Percentiles rank a stretch among this genome's conserved stretches.
phyloP scores from a whole-genome alignment of 1,140 invertebrate genomes.

The Lasioglossum albipes region DNA sequence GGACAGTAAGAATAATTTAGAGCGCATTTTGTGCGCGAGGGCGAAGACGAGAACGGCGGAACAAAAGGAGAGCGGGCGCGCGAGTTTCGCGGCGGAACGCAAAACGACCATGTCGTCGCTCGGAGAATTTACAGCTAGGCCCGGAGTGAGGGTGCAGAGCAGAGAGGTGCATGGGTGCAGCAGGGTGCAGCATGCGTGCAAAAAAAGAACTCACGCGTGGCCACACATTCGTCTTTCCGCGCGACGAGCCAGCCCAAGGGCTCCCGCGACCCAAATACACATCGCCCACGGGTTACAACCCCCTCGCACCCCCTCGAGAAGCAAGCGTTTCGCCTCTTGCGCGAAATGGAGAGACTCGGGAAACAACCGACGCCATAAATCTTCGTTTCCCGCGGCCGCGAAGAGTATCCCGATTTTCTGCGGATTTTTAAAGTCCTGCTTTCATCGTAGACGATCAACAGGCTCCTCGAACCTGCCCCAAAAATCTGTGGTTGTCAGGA shows the following conservation, averaged over 20 bases:
- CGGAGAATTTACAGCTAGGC: conserved; percentile 53
- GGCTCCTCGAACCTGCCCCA: too few relatives aligned
- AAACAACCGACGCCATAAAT: conserved; percentile 49
- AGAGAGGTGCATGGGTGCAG: background rate
- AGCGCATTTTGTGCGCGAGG: background rate
- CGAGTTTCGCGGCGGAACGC: conserved; percentile 15
- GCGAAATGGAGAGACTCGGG: conserved; percentile 27
- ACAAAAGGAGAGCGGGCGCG: conserved; percentile 22
- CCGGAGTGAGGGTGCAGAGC: background rate
- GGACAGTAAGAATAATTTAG: conserved; percentile 31
- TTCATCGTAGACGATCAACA: too few relatives aligned
- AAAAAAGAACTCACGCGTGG: conserved; percentile 30
- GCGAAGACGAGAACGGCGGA: conserved; percentile 5
- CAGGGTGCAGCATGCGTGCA: conserved; percentile 9
- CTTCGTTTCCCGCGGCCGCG: conserved; percentile 47
- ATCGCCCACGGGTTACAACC: background rate
- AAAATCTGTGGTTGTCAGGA: too few relatives aligned
- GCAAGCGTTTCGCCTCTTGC: background rate
- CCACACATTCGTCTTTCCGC: conserved; percentile 41
- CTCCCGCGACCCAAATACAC: conserved; percentile 55
- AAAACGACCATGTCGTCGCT: conserved; percentile 25
- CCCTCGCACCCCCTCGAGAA: background rate
- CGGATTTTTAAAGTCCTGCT: conserved; percentile 22
- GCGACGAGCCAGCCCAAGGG: conserved; percentile 22
- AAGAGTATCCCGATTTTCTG: conserved; percentile 54